Evolutionary conservation across 2,113 vertebrate genomes (phyloP).

Genomic region (Myrmecophaga tridactyla): DNA sequence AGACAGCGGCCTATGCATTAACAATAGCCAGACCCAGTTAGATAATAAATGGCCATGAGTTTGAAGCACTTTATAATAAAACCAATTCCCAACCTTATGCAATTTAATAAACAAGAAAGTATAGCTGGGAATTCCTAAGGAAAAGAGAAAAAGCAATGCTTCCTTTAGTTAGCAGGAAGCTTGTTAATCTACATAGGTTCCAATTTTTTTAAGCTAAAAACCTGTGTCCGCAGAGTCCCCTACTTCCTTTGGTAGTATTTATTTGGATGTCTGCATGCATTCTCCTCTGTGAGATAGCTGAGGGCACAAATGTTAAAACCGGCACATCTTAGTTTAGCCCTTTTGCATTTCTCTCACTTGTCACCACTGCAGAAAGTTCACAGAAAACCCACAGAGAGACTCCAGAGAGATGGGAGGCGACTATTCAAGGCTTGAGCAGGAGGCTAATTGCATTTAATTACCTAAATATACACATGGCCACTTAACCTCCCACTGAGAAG

Average conservation of each 20-base stretch:
- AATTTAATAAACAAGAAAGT: not conserved
- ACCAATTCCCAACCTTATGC: not conserved
- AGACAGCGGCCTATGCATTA: not conserved
- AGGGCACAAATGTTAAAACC: not conserved
- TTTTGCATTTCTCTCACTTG: not conserved
- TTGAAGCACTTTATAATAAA: not conserved
- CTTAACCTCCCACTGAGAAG: not conserved
- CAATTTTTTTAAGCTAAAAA: not conserved
- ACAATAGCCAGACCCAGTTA: not conserved
- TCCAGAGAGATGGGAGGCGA: not conserved
- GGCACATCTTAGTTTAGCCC: no score
- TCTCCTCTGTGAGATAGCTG: not conserved
- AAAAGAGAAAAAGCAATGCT: not conserved
- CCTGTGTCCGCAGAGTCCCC: not conserved
- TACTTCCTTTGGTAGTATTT: not conserved
- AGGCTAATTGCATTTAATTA: not conserved
- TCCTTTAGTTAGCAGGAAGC: not conserved
- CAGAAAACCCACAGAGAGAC: not conserved
- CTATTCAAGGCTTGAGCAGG: not conserved
- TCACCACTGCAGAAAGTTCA: not conserved
- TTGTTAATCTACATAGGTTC: not conserved
- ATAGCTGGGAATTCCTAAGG: not conserved
- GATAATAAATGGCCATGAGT: not conserved
- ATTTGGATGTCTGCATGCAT: not conserved
- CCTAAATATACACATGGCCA: accelerated